Evolutionary conservation across 2,888 invertebrate species (phyloP), one percentile per base, ranked within the genome.

Genomic region (Acronicta alni): DNA sequence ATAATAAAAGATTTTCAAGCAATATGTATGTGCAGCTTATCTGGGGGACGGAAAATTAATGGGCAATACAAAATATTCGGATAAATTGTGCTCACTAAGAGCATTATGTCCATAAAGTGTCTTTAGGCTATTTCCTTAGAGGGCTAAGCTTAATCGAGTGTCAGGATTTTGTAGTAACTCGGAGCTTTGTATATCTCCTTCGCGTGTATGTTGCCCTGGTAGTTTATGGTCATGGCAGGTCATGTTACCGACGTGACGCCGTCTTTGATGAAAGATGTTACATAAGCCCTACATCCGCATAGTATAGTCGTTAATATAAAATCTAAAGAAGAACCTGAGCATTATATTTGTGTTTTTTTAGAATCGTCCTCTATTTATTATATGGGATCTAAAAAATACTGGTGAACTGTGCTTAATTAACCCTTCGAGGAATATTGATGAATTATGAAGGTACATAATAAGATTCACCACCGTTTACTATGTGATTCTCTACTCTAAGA

Each of bases 1-100:
- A 67, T 55, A 71, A 71, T n/a, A 71, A 56, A 60, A 56, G 67
- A 68, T 68, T 72, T 72, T 60, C 39, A 37, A 35, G 60, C 72
- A 60, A 49, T 66, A 67, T 58, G 68, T 53, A 48, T 41, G 10
- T 18, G 30, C 48, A 47, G 17, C 72, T 66, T 66, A 60, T 66
- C 56, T 41, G 52, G 48, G 39, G 43, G 42, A 43, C 61, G 52
- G 47, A 47, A 48, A 48, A 72, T 67, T 61, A 69, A 61, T 67
- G 69, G 72, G 39, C 54, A 23, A 57, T 57, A 57, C 35, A 42
- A 52, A 67, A 72, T 67, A 61, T 56, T 38, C 32, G 45, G 16
- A 60, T 68, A 67, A 72, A 56, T 49, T 56, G 61, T 68, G 37
- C 8, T 17, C 37, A 53, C 59, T 59, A 72, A 71, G 60, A 59